Conservation (phyloP, 2,113 vertebrate species). For the Phalacrocorax aristotelis region DNA sequence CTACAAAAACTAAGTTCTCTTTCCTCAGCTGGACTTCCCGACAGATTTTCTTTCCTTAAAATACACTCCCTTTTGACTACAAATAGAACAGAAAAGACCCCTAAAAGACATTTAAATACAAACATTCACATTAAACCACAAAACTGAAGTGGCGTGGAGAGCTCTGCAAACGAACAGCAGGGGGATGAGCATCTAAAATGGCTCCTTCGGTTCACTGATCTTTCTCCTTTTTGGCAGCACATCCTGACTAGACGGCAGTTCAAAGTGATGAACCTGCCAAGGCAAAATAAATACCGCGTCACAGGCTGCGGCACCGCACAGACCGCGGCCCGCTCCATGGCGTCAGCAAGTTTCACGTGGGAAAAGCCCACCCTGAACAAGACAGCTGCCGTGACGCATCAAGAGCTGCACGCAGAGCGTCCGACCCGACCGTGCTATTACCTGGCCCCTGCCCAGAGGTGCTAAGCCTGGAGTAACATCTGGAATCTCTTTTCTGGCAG, state of each 20-base stretch:
- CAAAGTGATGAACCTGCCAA: slow-evolving; percentile 72
- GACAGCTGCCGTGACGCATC: rapidly evolving
- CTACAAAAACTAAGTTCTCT: rapidly evolving
- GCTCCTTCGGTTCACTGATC: slow-evolving; percentile 87
- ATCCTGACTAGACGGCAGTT: slow-evolving; percentile 83
- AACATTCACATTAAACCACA: background rate
- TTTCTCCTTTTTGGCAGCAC: slow-evolving; percentile 80
- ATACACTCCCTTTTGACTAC: background rate
- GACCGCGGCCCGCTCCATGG: rapidly evolving
- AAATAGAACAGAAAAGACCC: background rate
- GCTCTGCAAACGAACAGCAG: background rate
- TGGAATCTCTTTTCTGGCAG: background rate
- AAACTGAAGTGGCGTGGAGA: background rate
- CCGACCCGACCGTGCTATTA: too few species aligned
- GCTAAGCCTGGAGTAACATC: background rate
- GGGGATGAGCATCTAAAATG: slow-evolving; percentile 20
- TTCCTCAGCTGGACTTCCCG: background rate
- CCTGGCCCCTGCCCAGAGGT: background rate
- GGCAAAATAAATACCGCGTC: background rate
- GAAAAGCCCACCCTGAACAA: background rate
- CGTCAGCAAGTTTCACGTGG: rapidly evolving
- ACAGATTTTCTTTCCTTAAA: background rate
- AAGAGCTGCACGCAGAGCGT: rapidly evolving
- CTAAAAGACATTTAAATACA: background rate
- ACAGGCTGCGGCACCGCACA: rapidly evolving